phyloP scores from a whole-genome alignment of 1,140 invertebrate species.

The Caenorhabditis inopinata region DNA sequence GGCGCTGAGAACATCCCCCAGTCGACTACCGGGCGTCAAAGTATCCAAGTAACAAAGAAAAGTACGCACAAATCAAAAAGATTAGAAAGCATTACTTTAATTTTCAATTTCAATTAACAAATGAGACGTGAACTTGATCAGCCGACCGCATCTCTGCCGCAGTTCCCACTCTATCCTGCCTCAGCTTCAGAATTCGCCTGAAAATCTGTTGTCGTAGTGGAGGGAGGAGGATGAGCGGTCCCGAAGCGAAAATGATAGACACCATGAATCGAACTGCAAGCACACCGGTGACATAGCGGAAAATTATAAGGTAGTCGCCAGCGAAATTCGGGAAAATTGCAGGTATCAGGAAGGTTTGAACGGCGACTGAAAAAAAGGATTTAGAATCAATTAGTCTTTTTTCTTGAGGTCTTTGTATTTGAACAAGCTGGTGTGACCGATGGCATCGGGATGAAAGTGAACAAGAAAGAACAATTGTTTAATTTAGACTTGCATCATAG shows the following conservation, averaged over 20 bases:
- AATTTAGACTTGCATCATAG: too few relatives aligned
- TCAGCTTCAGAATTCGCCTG: neutral
- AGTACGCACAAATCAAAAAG: too few relatives aligned
- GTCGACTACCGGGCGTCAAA: too few relatives aligned
- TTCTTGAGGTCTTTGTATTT: too few relatives aligned
- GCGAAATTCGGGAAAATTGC: conserved; percentile 11
- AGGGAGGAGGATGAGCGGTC: neutral
- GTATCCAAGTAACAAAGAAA: too few relatives aligned
- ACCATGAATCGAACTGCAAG: conserved; percentile 12
- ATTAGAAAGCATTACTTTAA: too few relatives aligned
- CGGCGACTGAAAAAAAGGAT: neutral
- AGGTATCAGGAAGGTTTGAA: neutral
- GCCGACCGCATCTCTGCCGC: neutral
- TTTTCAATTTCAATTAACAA: neutral
- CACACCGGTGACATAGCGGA: neutral
- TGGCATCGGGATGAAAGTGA: too few relatives aligned
- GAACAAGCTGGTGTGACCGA: too few relatives aligned
- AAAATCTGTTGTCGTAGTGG: neutral
- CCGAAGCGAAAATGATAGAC: conserved; percentile 4
- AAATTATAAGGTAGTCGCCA: neutral
- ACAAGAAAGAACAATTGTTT: too few relatives aligned
- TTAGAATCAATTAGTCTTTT: too few relatives aligned
- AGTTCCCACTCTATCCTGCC: neutral
- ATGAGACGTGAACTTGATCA: neutral
- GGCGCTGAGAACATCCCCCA: too few relatives aligned